Conservation (phyloP, 2,888 invertebrate genomes). For the Melanargia galathea region DNA sequence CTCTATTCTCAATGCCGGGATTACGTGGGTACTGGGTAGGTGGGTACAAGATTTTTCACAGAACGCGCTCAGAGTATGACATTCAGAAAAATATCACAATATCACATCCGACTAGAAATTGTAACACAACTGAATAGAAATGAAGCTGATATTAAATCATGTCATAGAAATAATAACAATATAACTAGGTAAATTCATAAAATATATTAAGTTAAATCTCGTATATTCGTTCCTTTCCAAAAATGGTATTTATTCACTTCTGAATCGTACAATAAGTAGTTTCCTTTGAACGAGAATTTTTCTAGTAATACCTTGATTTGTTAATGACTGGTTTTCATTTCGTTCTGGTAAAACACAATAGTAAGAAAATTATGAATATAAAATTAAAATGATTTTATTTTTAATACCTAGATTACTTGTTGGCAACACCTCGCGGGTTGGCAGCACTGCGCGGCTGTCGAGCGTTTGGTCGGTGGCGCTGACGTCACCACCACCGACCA, state of each 20-base stretch:
- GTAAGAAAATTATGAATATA: background rate
- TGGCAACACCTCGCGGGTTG: background rate
- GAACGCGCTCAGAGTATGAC: background rate
- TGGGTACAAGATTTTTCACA: slow-evolving; percentile 16
- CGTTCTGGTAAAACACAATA: background rate
- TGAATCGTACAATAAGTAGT: background rate
- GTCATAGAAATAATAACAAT: background rate
- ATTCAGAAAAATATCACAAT: background rate
- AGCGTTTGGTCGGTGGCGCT: too few relatives aligned
- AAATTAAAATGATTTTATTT: background rate
- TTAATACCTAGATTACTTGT: background rate
- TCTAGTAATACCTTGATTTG: background rate
- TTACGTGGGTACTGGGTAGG: too few relatives aligned
- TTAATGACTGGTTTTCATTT: background rate
- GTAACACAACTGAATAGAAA: background rate
- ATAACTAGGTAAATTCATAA: too few relatives aligned
- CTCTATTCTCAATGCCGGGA: slow-evolving; percentile 47
- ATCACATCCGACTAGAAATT: background rate
- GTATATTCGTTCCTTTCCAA: too few relatives aligned
- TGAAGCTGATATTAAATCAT: background rate
- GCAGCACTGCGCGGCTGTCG: too few relatives aligned
- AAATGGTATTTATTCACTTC: too few relatives aligned
- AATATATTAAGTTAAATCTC: too few relatives aligned
- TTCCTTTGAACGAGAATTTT: background rate
- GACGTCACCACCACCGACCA: too few relatives aligned